Base-by-base conservation (phyloP, 2,888 invertebrate species). In the Theristus sp. region DNA sequence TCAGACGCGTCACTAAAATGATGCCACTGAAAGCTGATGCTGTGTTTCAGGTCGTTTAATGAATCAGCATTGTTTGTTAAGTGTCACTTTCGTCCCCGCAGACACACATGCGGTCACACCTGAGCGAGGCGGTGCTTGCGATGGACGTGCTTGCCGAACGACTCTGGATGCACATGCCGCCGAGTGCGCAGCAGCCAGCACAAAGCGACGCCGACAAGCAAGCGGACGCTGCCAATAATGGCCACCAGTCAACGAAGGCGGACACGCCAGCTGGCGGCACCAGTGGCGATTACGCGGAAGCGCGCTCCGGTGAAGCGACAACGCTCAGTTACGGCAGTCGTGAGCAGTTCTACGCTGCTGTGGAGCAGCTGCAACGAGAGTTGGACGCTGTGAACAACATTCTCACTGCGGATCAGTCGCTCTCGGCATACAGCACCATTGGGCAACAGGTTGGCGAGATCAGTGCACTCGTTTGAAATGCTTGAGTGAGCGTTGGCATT, bases 121-220 rank as follows among this genome's bases (percentile, higher is more conserved):
- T 60, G 27, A 56, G 24, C 17, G 60, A 60, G 6, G 38, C 57
- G 30, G 24, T 60, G 59, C n/a, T 26, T 13, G 10, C 24, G 31
- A 49, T 49, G 49, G 49, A 49, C 24, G n/a, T 24, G 3, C 49
- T 49, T 17, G n/a, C 49, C n/a, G 49, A 49, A 6, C 49, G n/a
- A 3, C 49, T 49, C 38, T 38, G 38, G 10, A 13, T 38, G 6
- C 38, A 38, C 38, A 38, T 6, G 17, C 38, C 10, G 38, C 38
- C 38, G 17, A 17, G 38, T 38, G 38, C 38, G n/a, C n/a, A n/a
- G n/a, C n/a, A n/a, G 38, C 38, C 38, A 6, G 17, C 17, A 38
- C 38, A 17, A 38, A 6, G 10, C 38, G 17, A 17, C 38, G 6
- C 6, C 38, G 38, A 17, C 17, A 38, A 38, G 10, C 38, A 38